phyloP scores from a whole-genome alignment of 2,888 invertebrate species.

The Cryptocephalus moraei region DNA sequence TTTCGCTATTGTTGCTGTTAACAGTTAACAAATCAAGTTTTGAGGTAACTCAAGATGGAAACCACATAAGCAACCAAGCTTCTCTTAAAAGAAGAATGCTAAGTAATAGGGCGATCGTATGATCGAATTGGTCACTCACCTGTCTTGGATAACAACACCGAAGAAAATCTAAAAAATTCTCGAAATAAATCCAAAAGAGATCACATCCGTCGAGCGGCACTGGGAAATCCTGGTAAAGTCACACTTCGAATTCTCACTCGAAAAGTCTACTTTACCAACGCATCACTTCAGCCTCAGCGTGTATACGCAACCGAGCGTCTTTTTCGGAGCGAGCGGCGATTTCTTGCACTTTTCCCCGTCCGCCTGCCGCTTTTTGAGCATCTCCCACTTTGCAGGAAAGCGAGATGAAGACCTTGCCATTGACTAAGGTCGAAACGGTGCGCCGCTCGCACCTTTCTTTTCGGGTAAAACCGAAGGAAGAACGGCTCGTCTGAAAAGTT shows the following conservation, averaged over 20 bases:
- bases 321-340: constrained; percentile 2
- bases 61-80: no score
- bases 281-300: not conserved
- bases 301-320: not conserved
- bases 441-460: no score
- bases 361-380: constrained; percentile 7
- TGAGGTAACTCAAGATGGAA: no score
- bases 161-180: not conserved
- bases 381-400: constrained; percentile 10
- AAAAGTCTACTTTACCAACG: constrained; percentile 9
- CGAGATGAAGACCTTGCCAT: constrained; percentile 11
- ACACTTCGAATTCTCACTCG: constrained; percentile 5
- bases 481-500: no score
- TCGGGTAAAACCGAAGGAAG: no score
- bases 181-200: not conserved
- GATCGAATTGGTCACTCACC: no score
- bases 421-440: constrained; percentile 4
- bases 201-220: not conserved
- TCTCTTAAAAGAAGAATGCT: no score
- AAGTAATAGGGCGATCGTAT: no score
- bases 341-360: constrained; percentile 9
- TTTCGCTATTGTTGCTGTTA: no score
- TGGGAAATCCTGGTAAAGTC: constrained; percentile 5
- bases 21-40: no score
- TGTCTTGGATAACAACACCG: no score